Conservation (phyloP, 1,140 invertebrate species). For the Philotrypesis tridentata region DNA sequence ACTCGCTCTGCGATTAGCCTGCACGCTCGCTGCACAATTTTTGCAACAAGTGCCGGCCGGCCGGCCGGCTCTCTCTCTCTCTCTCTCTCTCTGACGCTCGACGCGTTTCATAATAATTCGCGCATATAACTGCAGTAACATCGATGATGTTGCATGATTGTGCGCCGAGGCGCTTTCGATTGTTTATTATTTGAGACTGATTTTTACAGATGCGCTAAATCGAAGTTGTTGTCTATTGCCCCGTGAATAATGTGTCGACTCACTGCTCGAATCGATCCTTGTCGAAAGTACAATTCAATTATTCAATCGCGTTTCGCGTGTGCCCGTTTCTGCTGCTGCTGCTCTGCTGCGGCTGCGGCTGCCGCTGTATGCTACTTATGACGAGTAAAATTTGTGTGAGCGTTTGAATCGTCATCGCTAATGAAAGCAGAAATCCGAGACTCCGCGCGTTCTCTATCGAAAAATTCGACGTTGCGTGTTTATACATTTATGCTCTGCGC, state of each 20-base stretch:
- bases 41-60: slow-evolving; percentile 2
- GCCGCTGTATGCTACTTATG: too few relatives aligned
- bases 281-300: neutral
- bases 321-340: too few relatives aligned
- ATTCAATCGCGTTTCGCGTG: neutral
- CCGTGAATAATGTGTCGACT: neutral
- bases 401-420: neutral
- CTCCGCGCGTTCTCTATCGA: neutral
- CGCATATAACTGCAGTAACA: neutral
- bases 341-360: neutral
- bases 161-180: too few relatives aligned
- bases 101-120: neutral
- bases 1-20: neutral
- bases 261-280: neutral
- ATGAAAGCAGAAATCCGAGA: neutral
- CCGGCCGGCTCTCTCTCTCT: neutral
- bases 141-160: neutral
- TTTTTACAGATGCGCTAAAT: neutral
- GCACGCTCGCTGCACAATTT: slow-evolving; percentile 1
- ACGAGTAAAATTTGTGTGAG: neutral
- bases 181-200: neutral
- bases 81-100: neutral
- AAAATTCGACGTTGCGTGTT: neutral
- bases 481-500: too few relatives aligned
- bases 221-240: neutral